Evolutionary conservation across 2,113 vertebrate species (phyloP).

Genomic region (Campylorhamphus procurvoides): DNA sequence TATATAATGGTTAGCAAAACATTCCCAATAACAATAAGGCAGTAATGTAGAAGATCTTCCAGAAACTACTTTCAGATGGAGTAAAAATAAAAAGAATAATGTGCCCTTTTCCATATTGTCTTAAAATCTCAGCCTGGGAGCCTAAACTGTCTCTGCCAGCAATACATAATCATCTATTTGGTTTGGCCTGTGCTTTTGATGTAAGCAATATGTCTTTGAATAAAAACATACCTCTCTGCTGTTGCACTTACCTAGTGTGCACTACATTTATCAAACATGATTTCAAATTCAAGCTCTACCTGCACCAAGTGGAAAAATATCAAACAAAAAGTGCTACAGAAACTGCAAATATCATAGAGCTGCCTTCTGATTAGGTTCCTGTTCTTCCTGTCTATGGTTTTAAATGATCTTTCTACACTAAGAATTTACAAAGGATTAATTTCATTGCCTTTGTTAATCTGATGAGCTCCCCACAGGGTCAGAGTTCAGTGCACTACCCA

Average conservation of each 20-base stretch:
- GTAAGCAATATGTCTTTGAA: accelerated
- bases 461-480: neutral
- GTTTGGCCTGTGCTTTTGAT: neutral
- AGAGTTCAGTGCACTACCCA: neutral
- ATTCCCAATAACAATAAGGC: neutral
- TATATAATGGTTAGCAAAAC: neutral
- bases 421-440: accelerated
- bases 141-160: neutral
- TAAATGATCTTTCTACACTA: neutral
- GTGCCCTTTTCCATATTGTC: neutral
- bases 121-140: neutral
- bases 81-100: neutral
- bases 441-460: neutral
- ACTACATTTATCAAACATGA: neutral
- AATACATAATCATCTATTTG: neutral
- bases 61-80: neutral
- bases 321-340: neutral
- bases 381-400: neutral
- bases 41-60: neutral
- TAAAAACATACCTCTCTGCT: neutral
- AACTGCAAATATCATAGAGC: neutral
- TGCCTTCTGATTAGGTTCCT: neutral
- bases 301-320: neutral
- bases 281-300: neutral
- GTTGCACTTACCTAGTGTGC: accelerated